Conservation (phyloP, 2,888 invertebrate species). For the Cylloceria caligata region DNA sequence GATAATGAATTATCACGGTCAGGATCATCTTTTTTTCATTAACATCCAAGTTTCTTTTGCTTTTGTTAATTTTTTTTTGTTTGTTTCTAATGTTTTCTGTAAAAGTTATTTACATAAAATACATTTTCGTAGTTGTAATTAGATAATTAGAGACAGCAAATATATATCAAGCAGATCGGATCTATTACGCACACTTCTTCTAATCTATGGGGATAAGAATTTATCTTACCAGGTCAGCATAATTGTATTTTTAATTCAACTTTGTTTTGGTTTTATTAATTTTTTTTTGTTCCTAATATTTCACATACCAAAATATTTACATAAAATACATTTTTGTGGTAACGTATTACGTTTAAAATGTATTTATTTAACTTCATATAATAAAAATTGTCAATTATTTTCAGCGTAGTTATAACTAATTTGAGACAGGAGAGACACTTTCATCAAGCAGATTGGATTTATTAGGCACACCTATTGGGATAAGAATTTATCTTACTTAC, state of each 20-base stretch:
- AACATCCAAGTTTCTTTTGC: too few species aligned
- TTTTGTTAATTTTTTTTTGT: not conserved
- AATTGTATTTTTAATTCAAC: too few species aligned
- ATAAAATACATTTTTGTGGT: not conserved
- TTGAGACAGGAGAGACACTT: not conserved
- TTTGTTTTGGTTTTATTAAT: too few species aligned
- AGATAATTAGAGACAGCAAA: too few species aligned
- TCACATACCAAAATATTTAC: too few species aligned
- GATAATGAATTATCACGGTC: not conserved
- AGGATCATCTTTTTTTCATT: not conserved
- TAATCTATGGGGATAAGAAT: too few species aligned
- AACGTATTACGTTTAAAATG: not conserved
- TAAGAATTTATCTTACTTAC: not conserved
- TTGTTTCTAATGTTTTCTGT: not conserved
- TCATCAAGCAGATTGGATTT: not conserved
- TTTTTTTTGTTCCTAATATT: too few species aligned
- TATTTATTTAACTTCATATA: not conserved
- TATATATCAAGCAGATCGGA: too few species aligned
- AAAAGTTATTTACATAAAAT: not conserved
- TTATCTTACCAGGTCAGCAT: too few species aligned
- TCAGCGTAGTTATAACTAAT: not conserved
- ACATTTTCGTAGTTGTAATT: too few species aligned
- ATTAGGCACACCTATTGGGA: not conserved
- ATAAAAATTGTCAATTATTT: not conserved
- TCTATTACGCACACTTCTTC: too few species aligned